These are phyloP conservation scores for Cololabis saira DNA, from an alignment of 2,113 vertebrate genomes.

Conservation along the genomic window DNA sequence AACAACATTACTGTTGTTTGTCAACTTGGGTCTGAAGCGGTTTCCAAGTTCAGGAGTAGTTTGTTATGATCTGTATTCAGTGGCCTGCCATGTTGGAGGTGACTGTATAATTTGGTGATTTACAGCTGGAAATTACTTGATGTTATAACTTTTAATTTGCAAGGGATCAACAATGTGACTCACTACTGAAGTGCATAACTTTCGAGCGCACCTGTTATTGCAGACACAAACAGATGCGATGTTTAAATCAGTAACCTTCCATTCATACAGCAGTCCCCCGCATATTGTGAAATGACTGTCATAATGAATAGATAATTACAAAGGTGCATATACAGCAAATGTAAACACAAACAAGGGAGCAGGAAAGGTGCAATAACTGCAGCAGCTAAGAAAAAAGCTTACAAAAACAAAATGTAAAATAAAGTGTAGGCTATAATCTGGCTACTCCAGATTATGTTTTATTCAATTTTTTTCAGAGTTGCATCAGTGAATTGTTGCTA, in stretches of 20 bases:
- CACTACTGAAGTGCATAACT: background rate
- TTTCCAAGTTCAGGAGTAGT: slow-evolving; percentile 31
- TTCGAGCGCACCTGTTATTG: slow-evolving; percentile 4
- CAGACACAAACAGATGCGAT: slow-evolving; percentile 24
- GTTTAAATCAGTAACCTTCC: background rate
- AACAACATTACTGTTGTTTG: slow-evolving; percentile 3
- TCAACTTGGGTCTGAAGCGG: slow-evolving; percentile 4
- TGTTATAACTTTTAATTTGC: slow-evolving; percentile 21
- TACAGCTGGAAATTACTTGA: slow-evolving; percentile 22
- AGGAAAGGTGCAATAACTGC: background rate
- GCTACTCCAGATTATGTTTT: background rate
- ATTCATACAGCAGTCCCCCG: too few species aligned
- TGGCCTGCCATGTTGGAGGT: slow-evolving; percentile 16
- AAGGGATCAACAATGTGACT: slow-evolving; percentile 16
- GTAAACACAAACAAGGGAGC: slow-evolving; percentile 45
- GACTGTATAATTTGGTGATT: slow-evolving; percentile 38
- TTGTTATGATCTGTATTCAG: slow-evolving; percentile 34
- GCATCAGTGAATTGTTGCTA: slow-evolving; percentile 1
- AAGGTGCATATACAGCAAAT: slow-evolving; percentile 38
- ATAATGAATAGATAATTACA: slow-evolving; percentile 64
- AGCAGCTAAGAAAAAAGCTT: too few species aligned
- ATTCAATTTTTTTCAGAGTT: background rate
- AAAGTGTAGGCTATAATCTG: too few species aligned
- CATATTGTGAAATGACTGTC: slow-evolving; percentile 47
- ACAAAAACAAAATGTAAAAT: background rate